These are phyloP conservation scores for Cololabis saira DNA, from an alignment of 2,113 vertebrate genomes.

Conservation along the genomic window DNA sequence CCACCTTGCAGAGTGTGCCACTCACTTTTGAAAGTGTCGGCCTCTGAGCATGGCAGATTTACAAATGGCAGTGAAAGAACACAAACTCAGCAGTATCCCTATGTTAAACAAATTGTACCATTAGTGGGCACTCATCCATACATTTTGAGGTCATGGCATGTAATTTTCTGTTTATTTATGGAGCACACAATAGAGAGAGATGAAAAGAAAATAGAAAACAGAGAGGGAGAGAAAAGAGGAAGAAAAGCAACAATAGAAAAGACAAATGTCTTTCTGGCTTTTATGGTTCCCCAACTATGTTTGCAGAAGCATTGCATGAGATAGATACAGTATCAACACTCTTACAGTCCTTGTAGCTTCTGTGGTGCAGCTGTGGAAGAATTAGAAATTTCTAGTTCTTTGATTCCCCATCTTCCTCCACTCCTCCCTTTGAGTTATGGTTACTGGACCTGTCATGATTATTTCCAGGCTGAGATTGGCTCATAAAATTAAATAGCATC, in stretches of 20 bases:
- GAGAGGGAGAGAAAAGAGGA: neutral
- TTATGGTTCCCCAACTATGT: neutral
- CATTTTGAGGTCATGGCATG: conserved; percentile 39
- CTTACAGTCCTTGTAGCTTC: conserved; percentile 5
- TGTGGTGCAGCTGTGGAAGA: conserved; percentile 8
- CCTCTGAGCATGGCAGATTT: conserved; percentile 25
- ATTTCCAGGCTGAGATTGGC: conserved; percentile 57
- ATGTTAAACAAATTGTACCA: conserved; percentile 44
- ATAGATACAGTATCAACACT: conserved; percentile 27
- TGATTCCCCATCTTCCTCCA: conserved; percentile 19
- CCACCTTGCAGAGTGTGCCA: conserved; percentile 8
- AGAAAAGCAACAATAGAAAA: neutral
- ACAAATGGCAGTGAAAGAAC: conserved; percentile 34
- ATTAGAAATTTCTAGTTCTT: conserved; percentile 43
- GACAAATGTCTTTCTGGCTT: conserved; percentile 2
- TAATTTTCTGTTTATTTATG: conserved; percentile 53
- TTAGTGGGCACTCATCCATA: conserved; percentile 44
- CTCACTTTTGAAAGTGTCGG: conserved; percentile 8
- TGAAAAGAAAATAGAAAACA: neutral
- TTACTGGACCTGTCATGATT: conserved; percentile 46
- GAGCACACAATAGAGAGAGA: conserved; percentile 27
- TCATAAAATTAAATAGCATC: conserved; percentile 62
- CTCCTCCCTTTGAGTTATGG: conserved; percentile 41
- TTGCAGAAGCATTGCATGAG: conserved; percentile 8
- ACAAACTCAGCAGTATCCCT: conserved; percentile 50